A percentile compares a stretch with the other conserved stretches of the same genome.
Evolutionary conservation across 2,113 vertebrate species (phyloP).

Genomic region (Alethe diademata): DNA sequence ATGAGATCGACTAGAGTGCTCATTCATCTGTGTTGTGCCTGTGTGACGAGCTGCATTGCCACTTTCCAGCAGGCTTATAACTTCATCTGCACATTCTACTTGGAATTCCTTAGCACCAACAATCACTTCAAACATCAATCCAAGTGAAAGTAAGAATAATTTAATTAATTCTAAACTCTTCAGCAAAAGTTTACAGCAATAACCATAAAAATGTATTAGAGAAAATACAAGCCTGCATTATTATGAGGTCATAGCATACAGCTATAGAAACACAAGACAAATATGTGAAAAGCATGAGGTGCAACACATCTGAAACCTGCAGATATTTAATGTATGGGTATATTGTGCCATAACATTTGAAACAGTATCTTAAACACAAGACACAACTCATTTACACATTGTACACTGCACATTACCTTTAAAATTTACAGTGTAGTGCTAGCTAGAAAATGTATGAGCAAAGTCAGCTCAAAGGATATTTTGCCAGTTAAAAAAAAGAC

Average conservation of each 20-base stretch:
- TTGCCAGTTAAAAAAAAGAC: background rate
- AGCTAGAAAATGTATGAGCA: background rate
- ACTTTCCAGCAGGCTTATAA: conserved; percentile 79
- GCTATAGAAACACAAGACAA: background rate
- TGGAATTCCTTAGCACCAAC: conserved; percentile 84
- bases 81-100: conserved; percentile 82
- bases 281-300: background rate
- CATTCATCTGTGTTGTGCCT: conserved; percentile 83
- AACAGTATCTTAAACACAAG: background rate
- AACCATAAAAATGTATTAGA: background rate
- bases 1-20: conserved; percentile 89
- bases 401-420: background rate
- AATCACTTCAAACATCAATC: conserved; percentile 79
- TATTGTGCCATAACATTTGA: background rate
- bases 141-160: background rate
- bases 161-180: conserved; percentile 4
- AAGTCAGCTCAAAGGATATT: background rate
- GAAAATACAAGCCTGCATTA: background rate
- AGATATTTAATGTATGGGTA: background rate
- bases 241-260: background rate
- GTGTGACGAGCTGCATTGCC: conserved; percentile 85
- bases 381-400: background rate
- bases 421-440: background rate
- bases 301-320: background rate
- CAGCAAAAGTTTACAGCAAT: background rate